Percentiles rank a stretch among this genome's conserved stretches.
These are phyloP conservation scores for Eospalax fontanierii DNA, from an alignment of 2,797 vertebrate genomes.

Conservation along the genomic window DNA sequence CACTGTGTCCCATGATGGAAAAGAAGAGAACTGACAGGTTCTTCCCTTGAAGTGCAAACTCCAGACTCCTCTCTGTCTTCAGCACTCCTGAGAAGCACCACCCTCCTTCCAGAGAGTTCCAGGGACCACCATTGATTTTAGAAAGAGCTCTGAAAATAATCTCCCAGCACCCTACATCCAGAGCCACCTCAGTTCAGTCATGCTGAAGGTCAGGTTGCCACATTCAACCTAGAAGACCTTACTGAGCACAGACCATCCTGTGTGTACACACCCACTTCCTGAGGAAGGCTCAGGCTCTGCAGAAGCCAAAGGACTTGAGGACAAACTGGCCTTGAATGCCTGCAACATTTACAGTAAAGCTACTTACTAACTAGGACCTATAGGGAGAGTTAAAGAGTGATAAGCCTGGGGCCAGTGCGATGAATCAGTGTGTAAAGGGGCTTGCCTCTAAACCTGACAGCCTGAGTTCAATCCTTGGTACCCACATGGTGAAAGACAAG, in stretches of 20 bases:
- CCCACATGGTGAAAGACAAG: not conserved
- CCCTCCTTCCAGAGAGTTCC: not conserved
- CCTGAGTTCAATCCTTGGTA: not conserved
- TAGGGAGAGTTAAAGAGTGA: not conserved
- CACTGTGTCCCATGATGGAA: not conserved
- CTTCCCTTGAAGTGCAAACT: not conserved
- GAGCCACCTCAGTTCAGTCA: not conserved
- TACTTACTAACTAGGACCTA: not conserved
- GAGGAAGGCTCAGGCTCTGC: not conserved
- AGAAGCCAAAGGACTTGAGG: not conserved
- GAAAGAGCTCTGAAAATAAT: not conserved
- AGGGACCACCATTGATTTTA: not conserved
- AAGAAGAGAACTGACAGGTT: conserved; percentile 4
- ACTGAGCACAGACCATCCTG: rapidly evolving
- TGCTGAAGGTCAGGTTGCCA: not conserved
- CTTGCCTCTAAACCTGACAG: not conserved
- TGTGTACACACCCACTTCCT: not conserved
- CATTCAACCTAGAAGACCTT: not conserved
- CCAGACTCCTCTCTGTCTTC: not conserved
- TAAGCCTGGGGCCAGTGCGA: not conserved
- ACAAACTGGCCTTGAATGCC: not conserved
- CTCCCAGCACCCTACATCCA: too few species aligned
- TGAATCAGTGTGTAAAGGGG: not conserved
- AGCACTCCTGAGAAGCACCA: not conserved
- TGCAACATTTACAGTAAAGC: not conserved